Percentiles rank a stretch among this genome's conserved stretches.
Evolutionary conservation across 2,113 vertebrate genomes (phyloP).

Genomic region (Dryoscopus gambensis): DNA sequence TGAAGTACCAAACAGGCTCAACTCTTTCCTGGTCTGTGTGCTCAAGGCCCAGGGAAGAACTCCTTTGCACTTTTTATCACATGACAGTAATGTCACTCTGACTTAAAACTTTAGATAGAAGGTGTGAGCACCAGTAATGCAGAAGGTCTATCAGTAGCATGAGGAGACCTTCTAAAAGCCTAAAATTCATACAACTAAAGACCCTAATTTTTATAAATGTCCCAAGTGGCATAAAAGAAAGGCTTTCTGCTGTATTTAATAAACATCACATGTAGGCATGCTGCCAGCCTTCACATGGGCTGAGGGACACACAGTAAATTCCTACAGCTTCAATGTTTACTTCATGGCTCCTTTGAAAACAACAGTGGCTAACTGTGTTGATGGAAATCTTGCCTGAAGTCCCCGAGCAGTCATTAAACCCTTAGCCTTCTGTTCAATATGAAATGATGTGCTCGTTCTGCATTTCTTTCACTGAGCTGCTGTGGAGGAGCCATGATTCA

Average conservation of each 20-base stretch:
- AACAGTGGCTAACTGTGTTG: neutral
- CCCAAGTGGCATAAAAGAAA: neutral
- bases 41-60: neutral
- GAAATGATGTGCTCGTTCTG: neutral
- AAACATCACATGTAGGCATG: neutral
- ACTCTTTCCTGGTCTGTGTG: neutral
- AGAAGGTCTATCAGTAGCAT: neutral
- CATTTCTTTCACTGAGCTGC: neutral
- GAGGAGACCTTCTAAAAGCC: neutral
- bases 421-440: conserved; percentile 12
- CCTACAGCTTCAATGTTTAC: neutral
- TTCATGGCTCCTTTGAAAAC: conserved; percentile 3
- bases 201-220: neutral
- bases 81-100: neutral
- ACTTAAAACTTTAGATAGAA: neutral
- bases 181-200: neutral
- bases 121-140: neutral
- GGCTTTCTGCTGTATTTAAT: neutral
- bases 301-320: neutral
- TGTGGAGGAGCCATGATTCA: neutral
- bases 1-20: neutral
- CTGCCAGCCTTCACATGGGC: neutral
- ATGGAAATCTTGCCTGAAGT: conserved; percentile 6
- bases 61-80: neutral
- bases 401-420: neutral